Evolutionary conservation across 2,797 vertebrate species (phyloP), one percentile per base, ranked within the genome.

Genomic region (Sebastes reedi): DNA sequence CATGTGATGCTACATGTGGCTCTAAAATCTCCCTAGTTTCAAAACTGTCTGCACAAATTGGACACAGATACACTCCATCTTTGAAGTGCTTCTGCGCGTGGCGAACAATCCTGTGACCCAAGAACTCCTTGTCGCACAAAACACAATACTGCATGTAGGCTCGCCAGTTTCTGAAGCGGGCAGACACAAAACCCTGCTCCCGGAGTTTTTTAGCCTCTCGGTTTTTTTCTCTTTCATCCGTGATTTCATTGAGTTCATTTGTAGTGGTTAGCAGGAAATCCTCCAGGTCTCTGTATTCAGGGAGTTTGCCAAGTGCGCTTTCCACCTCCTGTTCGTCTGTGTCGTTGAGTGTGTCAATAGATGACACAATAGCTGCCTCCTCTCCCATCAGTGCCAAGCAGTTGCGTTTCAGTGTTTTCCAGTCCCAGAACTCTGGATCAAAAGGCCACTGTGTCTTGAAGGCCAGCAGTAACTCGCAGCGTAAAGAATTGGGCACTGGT

Each of bases 91-190:
- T 99, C 77, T 99, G 98, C 75, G 99, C 98, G 75, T 99, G 99
- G 22, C 98, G 96, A 75, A 99, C 98, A 90, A 99, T 99, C 93
- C 99, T 95, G 62, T 99, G 99, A 83, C 99, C 99, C 76, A 99
- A 94, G 83, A 99, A 99, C 92, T 99, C 99, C 92, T 99, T 99
- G 93, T 99, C 99, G 32, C 99, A 99, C 54, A 99, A 92, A 76
- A 99, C 98, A 91, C 99, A 99, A 95, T 99, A 99, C 94, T 99
- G 99, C 99, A 99, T 99, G 89, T 99, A 99, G 72, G 98, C 99
- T 87, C 98, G 97, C 98, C 98, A 99, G 87, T 99, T 99, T 90
- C 98, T 95, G 94, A 99, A 99, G n/a, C 98, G 96, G 71, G 98
- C 97, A 7, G 99, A 99, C 88, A 99, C 98, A 89, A 98, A 99